Percentiles rank a stretch among this genome's conserved stretches.
phyloP scores from a whole-genome alignment of 1,140 invertebrate genomes.

The Muscidifurax raptorellus region DNA sequence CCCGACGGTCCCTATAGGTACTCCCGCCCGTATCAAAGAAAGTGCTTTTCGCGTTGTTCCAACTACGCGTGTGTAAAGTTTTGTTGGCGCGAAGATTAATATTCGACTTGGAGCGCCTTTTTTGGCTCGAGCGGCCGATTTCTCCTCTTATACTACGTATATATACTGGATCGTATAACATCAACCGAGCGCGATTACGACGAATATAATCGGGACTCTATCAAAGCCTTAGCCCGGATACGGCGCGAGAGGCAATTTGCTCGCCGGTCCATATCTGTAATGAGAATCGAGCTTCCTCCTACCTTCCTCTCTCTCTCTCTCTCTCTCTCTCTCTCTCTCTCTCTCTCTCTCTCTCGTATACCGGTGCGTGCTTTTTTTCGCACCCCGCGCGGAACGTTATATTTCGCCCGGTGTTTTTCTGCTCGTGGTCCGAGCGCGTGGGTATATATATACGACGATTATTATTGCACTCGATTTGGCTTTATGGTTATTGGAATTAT shows the following conservation, averaged over 20 bases:
- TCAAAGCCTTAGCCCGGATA: neutral
- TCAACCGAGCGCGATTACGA: neutral
- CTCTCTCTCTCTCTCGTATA: neutral
- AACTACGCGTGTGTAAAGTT: neutral
- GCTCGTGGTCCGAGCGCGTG: neutral
- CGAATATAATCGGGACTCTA: constrained; percentile 16
- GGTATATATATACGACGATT: neutral
- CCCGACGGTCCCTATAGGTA: too few relatives aligned
- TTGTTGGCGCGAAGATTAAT: neutral
- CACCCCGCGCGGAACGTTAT: neutral
- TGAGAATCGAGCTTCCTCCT: constrained; percentile 58
- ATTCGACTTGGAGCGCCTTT: neutral
- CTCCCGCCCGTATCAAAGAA: too few relatives aligned
- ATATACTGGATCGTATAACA: neutral
- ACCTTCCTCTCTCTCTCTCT: neutral
- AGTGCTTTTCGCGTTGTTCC: neutral
- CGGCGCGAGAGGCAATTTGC: constrained; percentile 42
- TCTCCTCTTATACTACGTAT: neutral
- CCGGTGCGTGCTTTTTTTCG: neutral
- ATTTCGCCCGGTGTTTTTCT: neutral
- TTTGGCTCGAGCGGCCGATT: neutral
- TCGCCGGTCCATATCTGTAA: constrained; percentile 62
- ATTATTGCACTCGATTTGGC: neutral
- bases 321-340: neutral
- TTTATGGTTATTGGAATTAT: too few relatives aligned